A percentile compares a stretch with the other conserved stretches of the same genome.
These are phyloP conservation scores for Pyrrhosoma nymphula DNA, from an alignment of 2,888 invertebrate species.

Conservation along the genomic window DNA sequence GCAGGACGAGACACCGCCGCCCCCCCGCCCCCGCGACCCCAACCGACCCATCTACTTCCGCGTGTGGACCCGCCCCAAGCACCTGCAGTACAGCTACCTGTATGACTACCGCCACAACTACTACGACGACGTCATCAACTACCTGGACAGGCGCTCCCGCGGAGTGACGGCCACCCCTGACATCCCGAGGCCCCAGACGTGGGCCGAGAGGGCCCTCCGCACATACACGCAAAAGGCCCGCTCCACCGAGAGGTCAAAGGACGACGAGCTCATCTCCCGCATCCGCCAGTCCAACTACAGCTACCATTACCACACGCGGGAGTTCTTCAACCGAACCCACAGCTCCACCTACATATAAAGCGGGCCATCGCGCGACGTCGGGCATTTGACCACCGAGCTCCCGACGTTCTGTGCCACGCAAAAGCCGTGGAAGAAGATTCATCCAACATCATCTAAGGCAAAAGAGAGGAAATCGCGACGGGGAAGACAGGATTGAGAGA, in stretches of 20 bases:
- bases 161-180: constrained; percentile 83
- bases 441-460: background rate
- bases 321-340: constrained; percentile 87
- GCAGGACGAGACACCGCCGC: constrained; percentile 75
- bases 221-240: constrained; percentile 79
- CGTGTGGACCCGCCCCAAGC: constrained; percentile 92
- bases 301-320: constrained; percentile 87
- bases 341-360: constrained; percentile 67
- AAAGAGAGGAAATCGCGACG: background rate
- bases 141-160: constrained; percentile 87
- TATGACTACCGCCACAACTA: constrained; percentile 92
- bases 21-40: constrained; percentile 81
- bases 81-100: constrained; percentile 89
- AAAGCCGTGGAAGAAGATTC: background rate
- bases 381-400: background rate
- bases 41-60: constrained; percentile 86
- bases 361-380: background rate
- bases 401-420: background rate
- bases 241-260: constrained; percentile 73
- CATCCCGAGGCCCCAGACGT: constrained; percentile 89
- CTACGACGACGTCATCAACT: constrained; percentile 91
- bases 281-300: constrained; percentile 85
- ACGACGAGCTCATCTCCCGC: constrained; percentile 81
- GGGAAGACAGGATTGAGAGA: constrained; percentile 35
- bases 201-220: constrained; percentile 90